These are phyloP conservation scores for Paralichthys olivaceus DNA, from an alignment of 2,113 vertebrate genomes.

Conservation along the genomic window DNA sequence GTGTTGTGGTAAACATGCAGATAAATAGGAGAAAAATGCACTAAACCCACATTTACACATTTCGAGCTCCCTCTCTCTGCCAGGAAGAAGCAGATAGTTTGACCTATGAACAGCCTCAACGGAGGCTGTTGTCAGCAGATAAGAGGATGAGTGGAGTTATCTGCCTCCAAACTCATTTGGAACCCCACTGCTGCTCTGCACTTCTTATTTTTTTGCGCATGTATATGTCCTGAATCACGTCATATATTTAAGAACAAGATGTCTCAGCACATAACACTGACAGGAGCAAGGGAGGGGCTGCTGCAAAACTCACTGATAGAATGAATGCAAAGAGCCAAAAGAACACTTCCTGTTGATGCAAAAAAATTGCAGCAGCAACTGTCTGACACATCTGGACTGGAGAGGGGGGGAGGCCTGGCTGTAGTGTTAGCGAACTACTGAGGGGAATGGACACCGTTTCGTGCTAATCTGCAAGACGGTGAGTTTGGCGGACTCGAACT, in stretches of 20 bases:
- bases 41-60: neutral
- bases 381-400: slow-evolving; percentile 83
- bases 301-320: slow-evolving; percentile 72
- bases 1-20: neutral
- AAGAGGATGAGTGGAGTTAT: slow-evolving; percentile 21
- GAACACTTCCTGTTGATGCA: slow-evolving; percentile 84
- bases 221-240: slow-evolving; percentile 9
- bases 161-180: slow-evolving; percentile 9
- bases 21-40: neutral
- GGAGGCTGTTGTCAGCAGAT: slow-evolving; percentile 16
- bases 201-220: neutral
- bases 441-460: slow-evolving; percentile 82
- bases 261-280: slow-evolving; percentile 56
- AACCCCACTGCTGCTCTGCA: neutral
- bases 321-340: slow-evolving; percentile 79
- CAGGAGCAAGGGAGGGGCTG: slow-evolving; percentile 75
- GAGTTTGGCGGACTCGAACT: slow-evolving; percentile 38
- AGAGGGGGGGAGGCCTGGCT: slow-evolving; percentile 83
- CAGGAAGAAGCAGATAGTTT: neutral
- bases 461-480: slow-evolving; percentile 77
- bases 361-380: slow-evolving; percentile 81
- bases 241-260: slow-evolving; percentile 44
- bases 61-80: neutral
- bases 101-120: neutral
- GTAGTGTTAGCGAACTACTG: slow-evolving; percentile 74